phyloP scores from a whole-genome alignment of 2,113 vertebrate species.

The Eolophus roseicapilla region DNA sequence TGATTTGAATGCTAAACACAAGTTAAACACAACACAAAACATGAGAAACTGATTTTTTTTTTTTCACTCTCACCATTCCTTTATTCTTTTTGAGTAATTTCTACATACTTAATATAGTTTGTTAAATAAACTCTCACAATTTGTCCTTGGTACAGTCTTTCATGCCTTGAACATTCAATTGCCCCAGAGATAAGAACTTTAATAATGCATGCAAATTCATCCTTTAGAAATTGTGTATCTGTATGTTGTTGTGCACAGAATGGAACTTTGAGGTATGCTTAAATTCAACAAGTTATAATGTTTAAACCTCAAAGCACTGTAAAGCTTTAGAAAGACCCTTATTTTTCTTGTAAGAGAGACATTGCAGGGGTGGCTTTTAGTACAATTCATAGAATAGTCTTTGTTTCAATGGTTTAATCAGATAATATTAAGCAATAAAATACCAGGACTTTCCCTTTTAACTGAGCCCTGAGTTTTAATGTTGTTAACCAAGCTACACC shows the following conservation, averaged over 20 bases:
- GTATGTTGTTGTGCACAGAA: neutral
- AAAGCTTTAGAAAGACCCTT: neutral
- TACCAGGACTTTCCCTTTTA: neutral
- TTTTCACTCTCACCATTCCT: neutral
- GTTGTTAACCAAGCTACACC: neutral
- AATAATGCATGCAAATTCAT: neutral
- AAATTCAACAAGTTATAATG: neutral
- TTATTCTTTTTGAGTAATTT: neutral
- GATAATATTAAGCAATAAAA: neutral
- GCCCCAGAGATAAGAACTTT: neutral
- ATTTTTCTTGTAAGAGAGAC: neutral
- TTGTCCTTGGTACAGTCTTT: neutral
- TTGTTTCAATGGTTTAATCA: neutral
- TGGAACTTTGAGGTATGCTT: neutral
- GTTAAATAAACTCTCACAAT: neutral
- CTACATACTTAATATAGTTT: neutral
- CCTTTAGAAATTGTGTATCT: neutral
- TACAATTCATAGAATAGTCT: neutral
- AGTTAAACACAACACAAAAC: neutral
- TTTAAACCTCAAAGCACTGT: neutral
- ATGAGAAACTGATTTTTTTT: neutral
- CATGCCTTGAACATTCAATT: neutral
- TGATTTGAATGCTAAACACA: neutral
- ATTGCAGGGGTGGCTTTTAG: neutral
- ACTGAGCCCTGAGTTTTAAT: neutral